Conservation (phyloP, 1,140 invertebrate genomes). For the Rhyacophila brunnea region DNA sequence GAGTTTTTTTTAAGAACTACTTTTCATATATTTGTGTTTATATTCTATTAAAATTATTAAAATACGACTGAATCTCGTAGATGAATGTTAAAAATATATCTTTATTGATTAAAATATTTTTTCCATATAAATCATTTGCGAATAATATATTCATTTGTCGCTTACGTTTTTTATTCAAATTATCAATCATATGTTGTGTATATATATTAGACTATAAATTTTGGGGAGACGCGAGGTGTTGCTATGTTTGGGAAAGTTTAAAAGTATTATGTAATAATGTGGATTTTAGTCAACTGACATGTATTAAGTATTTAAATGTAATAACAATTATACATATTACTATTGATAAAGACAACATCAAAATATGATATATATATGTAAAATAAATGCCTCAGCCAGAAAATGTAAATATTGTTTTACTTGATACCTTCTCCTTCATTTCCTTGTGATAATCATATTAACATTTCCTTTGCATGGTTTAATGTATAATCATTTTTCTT, state of each 20-base stretch:
- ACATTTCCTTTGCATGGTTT: too few species aligned
- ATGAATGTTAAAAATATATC: too few species aligned
- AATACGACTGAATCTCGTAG: too few species aligned
- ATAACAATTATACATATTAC: constrained; percentile 35
- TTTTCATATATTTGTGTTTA: too few species aligned
- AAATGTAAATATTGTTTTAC: constrained; percentile 27
- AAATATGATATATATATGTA: constrained; percentile 35
- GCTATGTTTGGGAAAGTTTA: constrained; percentile 37
- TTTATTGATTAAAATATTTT: too few species aligned
- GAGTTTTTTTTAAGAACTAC: too few species aligned
- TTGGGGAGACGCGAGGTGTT: constrained; percentile 27
- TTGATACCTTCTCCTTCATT: too few species aligned
- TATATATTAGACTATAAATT: constrained; percentile 12
- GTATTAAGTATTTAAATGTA: constrained; percentile 36
- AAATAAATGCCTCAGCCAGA: constrained; percentile 37
- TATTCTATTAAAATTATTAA: too few species aligned
- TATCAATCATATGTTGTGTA: constrained; percentile 14
- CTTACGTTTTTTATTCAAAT: constrained; percentile 9
- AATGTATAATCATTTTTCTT: too few species aligned
- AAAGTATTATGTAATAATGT: constrained; percentile 37
- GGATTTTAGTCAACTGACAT: constrained; percentile 34
- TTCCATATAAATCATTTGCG: too few species aligned
- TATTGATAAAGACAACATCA: constrained; percentile 36
- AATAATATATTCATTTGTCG: too few species aligned
- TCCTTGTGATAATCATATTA: too few species aligned